These are phyloP conservation scores for Karalla daura DNA, from an alignment of 2,797 vertebrate genomes.

Conservation along the genomic window DNA sequence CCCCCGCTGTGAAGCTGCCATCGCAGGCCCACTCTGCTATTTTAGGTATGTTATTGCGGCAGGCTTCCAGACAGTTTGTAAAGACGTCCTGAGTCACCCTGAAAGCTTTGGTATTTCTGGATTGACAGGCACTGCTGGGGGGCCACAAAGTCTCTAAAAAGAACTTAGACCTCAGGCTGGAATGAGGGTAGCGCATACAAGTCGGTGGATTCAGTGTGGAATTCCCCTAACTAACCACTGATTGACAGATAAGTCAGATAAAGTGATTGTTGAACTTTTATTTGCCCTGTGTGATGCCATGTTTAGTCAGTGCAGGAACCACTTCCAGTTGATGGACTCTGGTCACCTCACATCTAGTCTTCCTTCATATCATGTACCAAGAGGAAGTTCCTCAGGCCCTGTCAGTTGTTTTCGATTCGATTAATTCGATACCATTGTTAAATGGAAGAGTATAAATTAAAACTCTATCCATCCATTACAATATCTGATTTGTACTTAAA, in stretches of 20 bases:
- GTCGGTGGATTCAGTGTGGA: neutral
- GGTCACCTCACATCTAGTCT: too few species aligned
- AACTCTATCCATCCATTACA: too few species aligned
- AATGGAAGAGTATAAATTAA: too few species aligned
- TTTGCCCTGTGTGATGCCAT: neutral
- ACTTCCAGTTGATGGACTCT: neutral
- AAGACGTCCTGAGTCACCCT: slow-evolving; percentile 58
- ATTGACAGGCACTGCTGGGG: slow-evolving; percentile 39
- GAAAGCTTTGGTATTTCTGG: slow-evolving; percentile 28
- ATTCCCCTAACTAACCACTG: slow-evolving; percentile 17
- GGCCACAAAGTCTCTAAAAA: neutral
- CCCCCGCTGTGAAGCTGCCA: slow-evolving; percentile 36
- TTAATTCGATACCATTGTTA: too few species aligned
- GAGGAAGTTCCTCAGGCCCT: too few species aligned
- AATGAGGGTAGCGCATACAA: slow-evolving; percentile 35
- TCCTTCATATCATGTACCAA: too few species aligned
- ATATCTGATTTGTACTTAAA: too few species aligned
- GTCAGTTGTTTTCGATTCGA: too few species aligned
- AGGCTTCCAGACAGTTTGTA: slow-evolving; percentile 21
- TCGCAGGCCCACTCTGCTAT: slow-evolving; percentile 55
- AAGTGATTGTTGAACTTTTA: neutral
- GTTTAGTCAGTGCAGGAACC: neutral
- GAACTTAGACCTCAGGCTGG: slow-evolving; percentile 8
- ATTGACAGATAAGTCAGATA: neutral
- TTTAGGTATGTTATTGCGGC: slow-evolving; percentile 43